Base-by-base conservation (phyloP, 2,888 invertebrate genomes). In the Ophion ellenae region DNA sequence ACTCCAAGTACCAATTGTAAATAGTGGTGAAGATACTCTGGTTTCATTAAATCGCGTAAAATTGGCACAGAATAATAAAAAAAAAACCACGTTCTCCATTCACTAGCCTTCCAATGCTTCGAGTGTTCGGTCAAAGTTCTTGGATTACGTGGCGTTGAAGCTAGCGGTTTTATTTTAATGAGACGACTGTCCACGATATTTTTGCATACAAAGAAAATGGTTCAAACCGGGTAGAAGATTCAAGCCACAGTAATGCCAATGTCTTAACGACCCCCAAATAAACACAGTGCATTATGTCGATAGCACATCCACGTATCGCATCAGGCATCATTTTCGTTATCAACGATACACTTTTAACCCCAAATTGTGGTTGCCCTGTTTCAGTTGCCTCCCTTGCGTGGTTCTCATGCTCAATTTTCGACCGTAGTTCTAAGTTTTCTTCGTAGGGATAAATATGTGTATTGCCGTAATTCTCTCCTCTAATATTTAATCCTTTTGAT, bases 221-320 rank as follows among this genome's bases (percentile, higher is more conserved):
- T 61, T 76, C 70, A 24, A 70, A 64, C 17, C 66, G 64, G 47
- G 47, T 36, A 79, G 70, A 28, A 78, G 64, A 76, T 32, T 76
- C 40, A 45, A 71, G 53, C 47, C 11, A 71, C 71, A 71, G 36
- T 3, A 71, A 45, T 71, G 71, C 71, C 71, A 47, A 71, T 45
- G 71, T 47, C 20, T 71, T 71, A 24, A 71, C 53, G 53, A 47
- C 71, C 53, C 32, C 71, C 20, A 83, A 64, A 45, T 71, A 83
- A 67, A 83, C 78, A 78, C 78, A 79, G 40, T 83, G 83, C 83
- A 83, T 83, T 45, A 70, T n/a, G 73, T 78, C 83, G 20, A 79
- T 63, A 28, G 73, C 59, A 61, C 64, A 71, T 32, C 78, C 78
- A n/a, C 66, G 63, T 45, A 83, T 67, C 61, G 66, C 59, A 64